Base-by-base conservation (phyloP, 2,113 vertebrate species). In the Turnix velox region DNA sequence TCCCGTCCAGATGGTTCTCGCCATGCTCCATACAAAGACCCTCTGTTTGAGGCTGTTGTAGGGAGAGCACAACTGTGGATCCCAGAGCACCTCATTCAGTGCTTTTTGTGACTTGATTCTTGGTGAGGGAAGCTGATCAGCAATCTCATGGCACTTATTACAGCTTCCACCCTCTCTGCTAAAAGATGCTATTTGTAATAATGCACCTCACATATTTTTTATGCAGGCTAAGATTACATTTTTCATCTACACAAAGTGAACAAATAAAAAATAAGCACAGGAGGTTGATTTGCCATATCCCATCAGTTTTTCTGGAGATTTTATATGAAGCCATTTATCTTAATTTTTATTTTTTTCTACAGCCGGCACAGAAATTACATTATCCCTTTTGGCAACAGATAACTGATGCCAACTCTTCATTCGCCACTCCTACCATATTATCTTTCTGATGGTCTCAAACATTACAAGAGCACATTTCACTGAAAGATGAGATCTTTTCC, bases 1-100 rank as follows among this genome's bases (percentile, higher is more conserved):
- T 90, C 0, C 0, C 37, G n/a, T 22, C 12, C 68, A 75, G 81
- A 35, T 73, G 79, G 52, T 42, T 80, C 76, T 74, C 19, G 1
- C 19, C 51, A 18, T 51, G 4, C 12, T 73, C 23, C 42, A 5
- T 43, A 27, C 46, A 58, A 52, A 67, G 61, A 28, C 31, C 23
- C 20, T 74, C 82, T 80, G 54, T 57, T 81, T 23, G 7, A 84
- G 1, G 0, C 57, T 6, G 9, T 45, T 84, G 62, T 40, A 18
- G 0, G 0, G 48, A 43, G 55, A 37, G 11, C 49, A 51, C 6
- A 2, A 46, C 69, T 20, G 51, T 4, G 0, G 13, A 31, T 88
- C 87, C 43, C 30, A 23, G 23, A 57, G 12, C 48, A 18, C 61
- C 69, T 33, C 18, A 9, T 18, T 57, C 89, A 30, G 22, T 10